Percentiles rank a stretch among this genome's conserved stretches.
Conservation (phyloP, 1,140 invertebrate species). For the Protaetia brevitarsis region DNA sequence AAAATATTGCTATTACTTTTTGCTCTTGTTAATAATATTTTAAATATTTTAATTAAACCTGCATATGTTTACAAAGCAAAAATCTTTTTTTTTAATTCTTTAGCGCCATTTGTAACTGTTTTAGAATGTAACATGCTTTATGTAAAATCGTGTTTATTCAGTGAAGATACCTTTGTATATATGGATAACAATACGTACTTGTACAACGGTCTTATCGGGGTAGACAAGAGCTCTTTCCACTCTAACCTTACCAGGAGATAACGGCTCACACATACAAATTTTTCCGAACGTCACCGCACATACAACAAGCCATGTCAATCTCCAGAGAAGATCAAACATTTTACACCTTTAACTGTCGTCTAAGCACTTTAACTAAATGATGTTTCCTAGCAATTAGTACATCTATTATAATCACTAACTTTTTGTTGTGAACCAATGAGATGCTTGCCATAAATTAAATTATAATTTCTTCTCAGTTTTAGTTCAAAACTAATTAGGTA, state of each 20-base stretch:
- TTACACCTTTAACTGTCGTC: background rate
- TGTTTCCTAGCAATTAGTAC: background rate
- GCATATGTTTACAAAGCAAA: too few relatives aligned
- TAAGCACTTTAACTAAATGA: background rate
- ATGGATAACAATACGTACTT: background rate
- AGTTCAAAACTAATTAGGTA: background rate
- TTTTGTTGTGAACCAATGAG: background rate
- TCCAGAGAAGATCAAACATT: background rate
- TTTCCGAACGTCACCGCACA: background rate
- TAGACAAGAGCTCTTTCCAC: constrained; percentile 4
- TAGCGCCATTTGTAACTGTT: too few relatives aligned
- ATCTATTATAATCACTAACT: background rate
- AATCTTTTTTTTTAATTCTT: too few relatives aligned
- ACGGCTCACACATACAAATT: background rate
- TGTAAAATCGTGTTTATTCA: too few relatives aligned
- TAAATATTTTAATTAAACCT: too few relatives aligned
- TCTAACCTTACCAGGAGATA: background rate
- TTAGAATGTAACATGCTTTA: too few relatives aligned
- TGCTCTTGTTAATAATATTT: too few relatives aligned
- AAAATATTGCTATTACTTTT: too few relatives aligned
- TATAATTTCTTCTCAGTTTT: background rate
- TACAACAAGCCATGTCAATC: background rate
- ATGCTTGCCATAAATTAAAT: background rate
- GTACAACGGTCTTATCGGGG: background rate
- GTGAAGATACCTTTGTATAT: too few relatives aligned